Conservation (phyloP, 2,113 vertebrate species). For the Cynocephalus volans region DNA sequence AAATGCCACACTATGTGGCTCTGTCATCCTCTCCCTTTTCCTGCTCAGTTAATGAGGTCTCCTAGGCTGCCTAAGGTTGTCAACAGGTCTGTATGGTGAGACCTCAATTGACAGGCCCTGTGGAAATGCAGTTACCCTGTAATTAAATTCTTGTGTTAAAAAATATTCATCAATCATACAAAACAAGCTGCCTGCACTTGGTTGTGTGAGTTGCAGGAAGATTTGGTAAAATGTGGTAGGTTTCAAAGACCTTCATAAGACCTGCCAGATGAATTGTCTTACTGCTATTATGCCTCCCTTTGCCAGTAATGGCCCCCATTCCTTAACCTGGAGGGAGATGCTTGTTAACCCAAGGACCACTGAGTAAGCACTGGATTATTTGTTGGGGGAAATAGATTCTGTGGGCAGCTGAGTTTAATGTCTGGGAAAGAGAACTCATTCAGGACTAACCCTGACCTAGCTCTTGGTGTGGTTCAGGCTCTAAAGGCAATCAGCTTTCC, state of each 20-base stretch:
- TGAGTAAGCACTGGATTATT: neutral
- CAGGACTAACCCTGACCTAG: neutral
- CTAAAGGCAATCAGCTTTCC: neutral
- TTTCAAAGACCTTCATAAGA: slow-evolving; percentile 24
- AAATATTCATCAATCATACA: slow-evolving; percentile 73
- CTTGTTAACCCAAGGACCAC: neutral
- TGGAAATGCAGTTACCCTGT: slow-evolving; percentile 66
- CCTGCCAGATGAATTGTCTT: neutral
- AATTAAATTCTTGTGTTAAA: slow-evolving; percentile 79
- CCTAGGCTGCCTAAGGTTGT: slow-evolving; percentile 17
- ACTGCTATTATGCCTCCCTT: neutral
- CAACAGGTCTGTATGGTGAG: slow-evolving; percentile 61
- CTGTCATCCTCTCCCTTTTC: neutral
- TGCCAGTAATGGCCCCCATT: neutral
- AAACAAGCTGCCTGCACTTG: slow-evolving; percentile 66
- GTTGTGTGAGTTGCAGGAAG: slow-evolving; percentile 51
- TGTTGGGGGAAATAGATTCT: neutral
- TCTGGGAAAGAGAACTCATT: neutral
- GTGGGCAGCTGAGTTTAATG: neutral
- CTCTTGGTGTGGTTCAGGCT: neutral
- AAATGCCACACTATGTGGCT: fast-evolving
- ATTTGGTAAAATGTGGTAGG: neutral
- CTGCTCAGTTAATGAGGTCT: slow-evolving; percentile 4
- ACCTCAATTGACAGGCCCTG: slow-evolving; percentile 69
- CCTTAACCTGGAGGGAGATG: neutral